phyloP scores from a whole-genome alignment of 2,797 vertebrate genomes.

The Anas capensis region DNA sequence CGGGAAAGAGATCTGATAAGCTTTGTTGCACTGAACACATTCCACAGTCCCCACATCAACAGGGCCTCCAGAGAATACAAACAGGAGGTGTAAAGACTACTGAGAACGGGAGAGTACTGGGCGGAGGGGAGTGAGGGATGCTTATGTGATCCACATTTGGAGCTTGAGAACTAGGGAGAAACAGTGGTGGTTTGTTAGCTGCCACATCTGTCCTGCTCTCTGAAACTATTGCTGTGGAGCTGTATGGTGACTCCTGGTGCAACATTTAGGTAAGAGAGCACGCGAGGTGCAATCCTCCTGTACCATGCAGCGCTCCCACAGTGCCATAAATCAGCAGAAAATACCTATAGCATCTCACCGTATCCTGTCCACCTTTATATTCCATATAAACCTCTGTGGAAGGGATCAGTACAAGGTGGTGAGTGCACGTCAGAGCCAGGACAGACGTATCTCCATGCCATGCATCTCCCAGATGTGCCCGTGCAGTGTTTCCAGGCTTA shows the following conservation, averaged over 20 bases:
- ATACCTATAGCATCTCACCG: not conserved
- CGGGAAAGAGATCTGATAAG: not conserved
- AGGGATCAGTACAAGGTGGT: not conserved
- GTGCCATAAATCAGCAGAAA: not conserved
- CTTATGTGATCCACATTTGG: not conserved
- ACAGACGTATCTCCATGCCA: not conserved
- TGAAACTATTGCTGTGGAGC: not conserved
- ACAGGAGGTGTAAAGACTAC: not conserved
- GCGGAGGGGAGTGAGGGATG: not conserved
- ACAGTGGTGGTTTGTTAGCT: not conserved
- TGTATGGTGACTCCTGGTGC: fast-evolving
- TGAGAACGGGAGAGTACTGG: not conserved
- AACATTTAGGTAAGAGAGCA: not conserved
- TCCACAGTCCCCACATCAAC: not conserved
- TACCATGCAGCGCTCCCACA: fast-evolving
- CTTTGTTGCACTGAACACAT: not conserved
- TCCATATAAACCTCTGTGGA: fast-evolving
- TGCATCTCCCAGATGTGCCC: not conserved
- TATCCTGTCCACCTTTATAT: not conserved
- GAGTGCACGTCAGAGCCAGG: not conserved
- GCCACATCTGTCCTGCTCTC: not conserved
- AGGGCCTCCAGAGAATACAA: not conserved
- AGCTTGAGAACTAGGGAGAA: not conserved
- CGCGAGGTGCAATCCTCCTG: fast-evolving
- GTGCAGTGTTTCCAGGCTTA: not conserved